These are phyloP conservation scores for Plectrocnemia conspersa DNA, from an alignment of 1,140 invertebrate species.

Conservation along the genomic window DNA sequence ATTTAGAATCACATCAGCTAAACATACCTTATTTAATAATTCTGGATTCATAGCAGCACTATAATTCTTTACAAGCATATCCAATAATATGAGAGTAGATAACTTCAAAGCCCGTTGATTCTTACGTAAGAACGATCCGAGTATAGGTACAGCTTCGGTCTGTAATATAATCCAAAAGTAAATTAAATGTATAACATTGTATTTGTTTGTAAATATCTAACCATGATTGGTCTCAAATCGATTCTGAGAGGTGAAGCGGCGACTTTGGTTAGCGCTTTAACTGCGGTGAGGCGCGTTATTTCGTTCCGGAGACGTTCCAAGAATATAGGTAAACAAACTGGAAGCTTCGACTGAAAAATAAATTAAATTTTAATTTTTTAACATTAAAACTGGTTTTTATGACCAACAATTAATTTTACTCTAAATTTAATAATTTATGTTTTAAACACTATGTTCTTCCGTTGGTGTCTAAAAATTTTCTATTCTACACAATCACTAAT, in stretches of 20 bases:
- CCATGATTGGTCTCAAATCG: conserved; percentile 79
- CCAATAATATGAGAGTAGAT: conserved; percentile 82
- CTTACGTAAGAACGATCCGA: conserved; percentile 92
- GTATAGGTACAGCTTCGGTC: conserved; percentile 83
- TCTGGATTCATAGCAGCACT: conserved; percentile 63
- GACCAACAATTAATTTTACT: too few species aligned
- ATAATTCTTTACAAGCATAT: conserved; percentile 86
- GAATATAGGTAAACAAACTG: conserved; percentile 86
- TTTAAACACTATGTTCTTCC: too few species aligned
- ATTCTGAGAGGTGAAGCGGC: conserved; percentile 85
- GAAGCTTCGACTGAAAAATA: conserved; percentile 63
- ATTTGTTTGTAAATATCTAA: conserved; percentile 33
- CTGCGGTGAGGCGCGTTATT: conserved; percentile 92
- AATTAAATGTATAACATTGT: conserved; percentile 36
- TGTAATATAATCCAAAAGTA: conserved; percentile 37
- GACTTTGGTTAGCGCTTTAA: conserved; percentile 92
- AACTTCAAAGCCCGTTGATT: conserved; percentile 95
- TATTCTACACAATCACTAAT: too few species aligned
- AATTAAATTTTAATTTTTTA: too few species aligned
- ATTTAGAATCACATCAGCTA: conserved; percentile 6
- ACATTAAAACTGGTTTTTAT: too few species aligned
- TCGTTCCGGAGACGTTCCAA: conserved; percentile 93
- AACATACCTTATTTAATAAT: conserved; percentile 65
- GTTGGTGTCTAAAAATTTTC: too few species aligned
- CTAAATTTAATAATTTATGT: too few species aligned